Percentiles rank a stretch among this genome's conserved stretches.
Conservation (phyloP, 1,140 invertebrate species). For the Drosophila trapezifrons region DNA sequence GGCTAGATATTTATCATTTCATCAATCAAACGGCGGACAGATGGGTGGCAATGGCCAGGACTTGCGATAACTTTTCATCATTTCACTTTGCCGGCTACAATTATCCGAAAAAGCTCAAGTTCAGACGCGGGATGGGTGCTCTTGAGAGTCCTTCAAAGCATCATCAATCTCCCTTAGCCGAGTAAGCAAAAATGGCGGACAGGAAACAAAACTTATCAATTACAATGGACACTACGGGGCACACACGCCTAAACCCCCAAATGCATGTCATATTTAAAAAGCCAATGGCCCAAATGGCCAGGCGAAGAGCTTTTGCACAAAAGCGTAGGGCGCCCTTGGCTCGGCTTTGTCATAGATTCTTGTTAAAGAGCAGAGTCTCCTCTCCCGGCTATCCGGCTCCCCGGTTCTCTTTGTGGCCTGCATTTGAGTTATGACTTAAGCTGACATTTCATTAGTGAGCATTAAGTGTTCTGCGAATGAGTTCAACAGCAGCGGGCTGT, state of each 20-base stretch:
- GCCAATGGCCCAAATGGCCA: conserved; percentile 48
- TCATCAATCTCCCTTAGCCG: conserved; percentile 79
- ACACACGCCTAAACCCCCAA: conserved; percentile 60
- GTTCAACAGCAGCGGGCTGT: conserved; percentile 62
- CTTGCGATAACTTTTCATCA: conserved; percentile 74
- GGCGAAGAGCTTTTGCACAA: conserved; percentile 25
- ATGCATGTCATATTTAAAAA: conserved; percentile 83
- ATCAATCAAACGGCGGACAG: conserved; percentile 70
- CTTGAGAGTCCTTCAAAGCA: conserved; percentile 66
- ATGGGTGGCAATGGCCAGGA: conserved; percentile 27
- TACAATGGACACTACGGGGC: conserved; percentile 59
- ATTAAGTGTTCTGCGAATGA: conserved; percentile 81
- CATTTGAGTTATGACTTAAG: conserved; percentile 83
- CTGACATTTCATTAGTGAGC: conserved; percentile 84
- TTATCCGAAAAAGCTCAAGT: conserved; percentile 66
- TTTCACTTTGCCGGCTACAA: conserved; percentile 71
- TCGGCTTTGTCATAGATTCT: conserved; percentile 29
- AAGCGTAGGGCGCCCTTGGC: conserved; percentile 20
- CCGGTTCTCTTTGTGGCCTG: conserved; percentile 38
- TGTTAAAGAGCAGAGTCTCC: conserved; percentile 22
- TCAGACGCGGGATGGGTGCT: conserved; percentile 13
- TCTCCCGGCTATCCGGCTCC: not conserved
- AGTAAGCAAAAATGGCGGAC: conserved; percentile 62
- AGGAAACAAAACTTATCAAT: conserved; percentile 75
- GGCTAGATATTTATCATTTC: conserved; percentile 79